Evolutionary conservation across 2,797 vertebrate species (phyloP).

Genomic region (Spondyliosoma cantharus): DNA sequence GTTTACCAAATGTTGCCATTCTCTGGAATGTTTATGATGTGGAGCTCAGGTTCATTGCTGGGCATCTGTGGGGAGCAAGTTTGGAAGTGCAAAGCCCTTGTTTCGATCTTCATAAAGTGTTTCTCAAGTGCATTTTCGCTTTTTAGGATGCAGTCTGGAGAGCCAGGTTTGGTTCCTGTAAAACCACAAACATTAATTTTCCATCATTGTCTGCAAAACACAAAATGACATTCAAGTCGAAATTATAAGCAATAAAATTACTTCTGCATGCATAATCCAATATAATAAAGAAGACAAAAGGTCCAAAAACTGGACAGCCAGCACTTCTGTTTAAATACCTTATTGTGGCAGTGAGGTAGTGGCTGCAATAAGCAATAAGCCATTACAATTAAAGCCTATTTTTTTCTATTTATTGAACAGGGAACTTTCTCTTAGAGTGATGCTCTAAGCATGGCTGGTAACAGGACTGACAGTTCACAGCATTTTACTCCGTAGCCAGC

Average conservation of each 20-base stretch:
- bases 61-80: constrained; percentile 66
- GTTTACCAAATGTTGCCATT: constrained; percentile 71
- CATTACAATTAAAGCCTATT: constrained; percentile 14
- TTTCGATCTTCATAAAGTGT: constrained; percentile 52
- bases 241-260: not conserved
- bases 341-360: not conserved
- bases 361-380: constrained; percentile 16
- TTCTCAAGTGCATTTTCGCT: constrained; percentile 70
- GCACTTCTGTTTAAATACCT: constrained; percentile 8
- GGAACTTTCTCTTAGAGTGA: not conserved
- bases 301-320: not conserved
- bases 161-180: constrained; percentile 72
- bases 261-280: constrained; percentile 9
- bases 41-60: constrained; percentile 56
- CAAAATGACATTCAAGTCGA: not conserved
- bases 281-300: constrained; percentile 1
- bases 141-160: constrained; percentile 60
- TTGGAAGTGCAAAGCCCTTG: not conserved
- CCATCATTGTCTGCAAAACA: constrained; percentile 8
- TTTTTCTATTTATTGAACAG: constrained; percentile 7
- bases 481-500: not conserved
- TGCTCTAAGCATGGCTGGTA: not conserved
- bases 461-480: constrained; percentile 12
- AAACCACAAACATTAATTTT: constrained; percentile 38
- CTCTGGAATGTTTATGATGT: constrained; percentile 85